Evolutionary conservation across 2,888 invertebrate species (phyloP).

Genomic region (Lasioglossum lativentre): DNA sequence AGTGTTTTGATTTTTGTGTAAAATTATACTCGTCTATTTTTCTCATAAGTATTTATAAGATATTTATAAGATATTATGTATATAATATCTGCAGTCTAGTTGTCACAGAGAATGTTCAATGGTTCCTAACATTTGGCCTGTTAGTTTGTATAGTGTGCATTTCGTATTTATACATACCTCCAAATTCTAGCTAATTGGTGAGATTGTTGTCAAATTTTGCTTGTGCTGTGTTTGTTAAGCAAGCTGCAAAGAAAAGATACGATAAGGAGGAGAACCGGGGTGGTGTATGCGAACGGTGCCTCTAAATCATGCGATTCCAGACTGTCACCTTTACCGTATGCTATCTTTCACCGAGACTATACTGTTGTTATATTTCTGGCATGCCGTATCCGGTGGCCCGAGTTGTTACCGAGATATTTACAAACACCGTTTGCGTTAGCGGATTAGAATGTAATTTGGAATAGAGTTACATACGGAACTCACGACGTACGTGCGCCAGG

Average conservation of each 20-base stretch:
- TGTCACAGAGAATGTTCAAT: neutral
- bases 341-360: neutral
- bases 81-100: too few species aligned
- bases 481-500: conserved; percentile 59
- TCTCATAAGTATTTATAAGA: too few species aligned
- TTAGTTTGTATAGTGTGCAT: neutral
- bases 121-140: neutral
- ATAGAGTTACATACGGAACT: conserved; percentile 63
- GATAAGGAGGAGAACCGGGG: conserved; percentile 16
- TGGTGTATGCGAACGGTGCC: neutral
- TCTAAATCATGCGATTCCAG: neutral
- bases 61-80: too few species aligned
- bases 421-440: neutral
- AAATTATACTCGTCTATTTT: too few species aligned
- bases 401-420: neutral
- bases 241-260: conserved; percentile 56
- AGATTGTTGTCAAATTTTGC: neutral
- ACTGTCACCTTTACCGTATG: neutral
- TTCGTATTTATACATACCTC: neutral
- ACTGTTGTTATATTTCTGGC: neutral
- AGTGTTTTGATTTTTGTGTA: too few species aligned
- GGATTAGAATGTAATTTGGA: neutral
- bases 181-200: conserved; percentile 31
- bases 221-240: conserved; percentile 48
- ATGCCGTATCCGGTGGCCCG: neutral